Percentiles rank a stretch among this genome's conserved stretches.
phyloP scores from a whole-genome alignment of 2,888 invertebrate genomes.

The Sinopyrophorus schimmeli region DNA sequence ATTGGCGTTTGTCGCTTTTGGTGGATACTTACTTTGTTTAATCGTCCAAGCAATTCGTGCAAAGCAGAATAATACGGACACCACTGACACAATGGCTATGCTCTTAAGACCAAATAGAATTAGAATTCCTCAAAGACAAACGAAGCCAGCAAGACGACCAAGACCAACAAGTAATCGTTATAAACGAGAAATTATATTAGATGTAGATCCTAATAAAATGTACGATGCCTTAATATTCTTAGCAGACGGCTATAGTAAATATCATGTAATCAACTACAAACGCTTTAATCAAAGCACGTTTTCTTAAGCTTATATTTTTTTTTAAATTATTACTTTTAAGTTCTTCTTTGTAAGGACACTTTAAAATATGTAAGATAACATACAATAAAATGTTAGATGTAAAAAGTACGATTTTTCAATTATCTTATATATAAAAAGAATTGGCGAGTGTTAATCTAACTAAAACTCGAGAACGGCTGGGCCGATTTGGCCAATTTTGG shows the following conservation, averaged over 20 bases:
- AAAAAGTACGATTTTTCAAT: too few relatives aligned
- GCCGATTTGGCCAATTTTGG: too few relatives aligned
- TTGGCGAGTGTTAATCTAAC: too few relatives aligned
- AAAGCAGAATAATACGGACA: slow-evolving; percentile 54
- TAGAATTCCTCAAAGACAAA: slow-evolving; percentile 35
- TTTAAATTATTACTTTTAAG: too few relatives aligned
- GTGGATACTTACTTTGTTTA: slow-evolving; percentile 78
- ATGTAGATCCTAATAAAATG: slow-evolving; percentile 55
- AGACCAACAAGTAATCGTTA: slow-evolving; percentile 19
- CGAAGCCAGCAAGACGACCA: slow-evolving; percentile 34
- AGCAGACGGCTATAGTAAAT: slow-evolving; percentile 62
- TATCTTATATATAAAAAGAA: too few relatives aligned
- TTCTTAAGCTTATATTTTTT: too few relatives aligned
- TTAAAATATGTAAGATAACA: too few relatives aligned
- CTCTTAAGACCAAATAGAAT: slow-evolving; percentile 24
- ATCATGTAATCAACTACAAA: slow-evolving; percentile 49
- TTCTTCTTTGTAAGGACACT: too few relatives aligned
- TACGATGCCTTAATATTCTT: slow-evolving; percentile 59
- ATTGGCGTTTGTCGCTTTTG: slow-evolving; percentile 81
- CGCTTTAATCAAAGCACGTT: slow-evolving; percentile 35
- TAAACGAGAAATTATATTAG: slow-evolving; percentile 41
- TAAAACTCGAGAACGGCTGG: too few relatives aligned
- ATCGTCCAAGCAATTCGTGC: slow-evolving; percentile 75
- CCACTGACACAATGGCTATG: slow-evolving; percentile 42
- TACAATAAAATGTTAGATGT: too few relatives aligned